Base-by-base conservation (phyloP, 2,797 vertebrate species). In the Hippopotamyrus pictus region DNA sequence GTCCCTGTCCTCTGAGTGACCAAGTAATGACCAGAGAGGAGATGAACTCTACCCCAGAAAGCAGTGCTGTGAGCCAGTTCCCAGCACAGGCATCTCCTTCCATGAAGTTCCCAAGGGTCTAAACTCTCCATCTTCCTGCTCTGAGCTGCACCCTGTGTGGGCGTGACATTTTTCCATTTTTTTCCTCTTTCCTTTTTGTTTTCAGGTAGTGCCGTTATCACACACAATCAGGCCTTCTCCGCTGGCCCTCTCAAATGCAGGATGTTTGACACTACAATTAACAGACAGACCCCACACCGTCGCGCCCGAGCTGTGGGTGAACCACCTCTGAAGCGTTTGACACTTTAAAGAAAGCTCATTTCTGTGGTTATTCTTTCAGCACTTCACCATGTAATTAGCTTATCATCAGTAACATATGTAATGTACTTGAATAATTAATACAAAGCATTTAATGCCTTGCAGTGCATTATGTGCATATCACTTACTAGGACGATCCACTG, bases 101-200 rank as follows among this genome's bases (percentile, higher is more conserved):
- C 85, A 87, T 33, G n/a, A 84, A 17, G 9, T 51, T 84, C 82
- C 82, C 82, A 25, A 9, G 82, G 22, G 82, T n/a, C 41, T 82
- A 22, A 46, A 46, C 82, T 48, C 44, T 84, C 82, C 82, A 48
- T 84, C 82, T 84, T 84, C 85, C 19, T 87, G 29, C 85, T 57
- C 51, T 41, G 25, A 54, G 17, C 53, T 57, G 51, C 7, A 19
- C 51, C 53, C 85, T 1, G 3, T 41, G 22, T 57, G 51, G 29
- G 51, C 50, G 17, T 57, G 33, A 51, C 82, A 84, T 84, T 84
- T 84, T 82, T 9, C 25, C 1, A 82, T n/a, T 82, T 86, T 85
- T 29, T 37, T 59, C 25, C 54, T 17, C 41, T 59, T 87, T 19
- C 53, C 12, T 87, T 59, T 41, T 37, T 25, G 85, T 11, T 37